Evolutionary conservation across 2,888 invertebrate genomes (phyloP), one percentile per base, ranked within the genome.

Genomic region (Lobophora halterata): DNA sequence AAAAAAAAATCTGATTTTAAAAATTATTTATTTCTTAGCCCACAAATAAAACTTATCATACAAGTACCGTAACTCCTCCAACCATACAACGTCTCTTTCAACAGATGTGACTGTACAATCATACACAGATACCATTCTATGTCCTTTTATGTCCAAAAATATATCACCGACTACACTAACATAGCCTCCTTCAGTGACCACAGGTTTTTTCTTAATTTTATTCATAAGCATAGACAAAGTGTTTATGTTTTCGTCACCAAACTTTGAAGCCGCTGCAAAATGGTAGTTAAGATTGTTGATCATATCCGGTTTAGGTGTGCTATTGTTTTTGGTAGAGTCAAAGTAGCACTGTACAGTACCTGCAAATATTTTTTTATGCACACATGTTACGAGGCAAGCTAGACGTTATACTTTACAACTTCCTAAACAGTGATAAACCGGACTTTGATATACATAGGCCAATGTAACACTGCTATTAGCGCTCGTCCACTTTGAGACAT

Each of bases 31-130:
- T 23, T 8, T 8, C 9, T 65, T 65, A 25, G 49, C 51, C 53
- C 56, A 55, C 12, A 83, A 49, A 55, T 86, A 87, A 69, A 58
- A 81, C 28, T 79, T 79, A 18, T 82, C 77, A 66, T 87, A 87
- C 24, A 85, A 51, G 55, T 83, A 80, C 48, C 65, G 67, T 0
- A 86, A 57, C 48, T 87, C 87, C 49, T 82, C 79, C 49, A 86
- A 63, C 87, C 87, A 87, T 1, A 85, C 57, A 21, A 86, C 46
- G 50, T 87, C 86, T 38, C 74, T 58, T 35, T 76, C 71, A 2
- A 71, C 46, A 1, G 75, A 70, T 2, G 79, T 75, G 29, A 50
- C 50, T 8, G 54, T 53, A 58, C 77, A 81, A 27, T 75, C 61
- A 53, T 60, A 86, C 0, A 77, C 86, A 0, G 82, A 79, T 3